phyloP scores from a whole-genome alignment of 2,113 vertebrate genomes.

The Puma concolor region DNA sequence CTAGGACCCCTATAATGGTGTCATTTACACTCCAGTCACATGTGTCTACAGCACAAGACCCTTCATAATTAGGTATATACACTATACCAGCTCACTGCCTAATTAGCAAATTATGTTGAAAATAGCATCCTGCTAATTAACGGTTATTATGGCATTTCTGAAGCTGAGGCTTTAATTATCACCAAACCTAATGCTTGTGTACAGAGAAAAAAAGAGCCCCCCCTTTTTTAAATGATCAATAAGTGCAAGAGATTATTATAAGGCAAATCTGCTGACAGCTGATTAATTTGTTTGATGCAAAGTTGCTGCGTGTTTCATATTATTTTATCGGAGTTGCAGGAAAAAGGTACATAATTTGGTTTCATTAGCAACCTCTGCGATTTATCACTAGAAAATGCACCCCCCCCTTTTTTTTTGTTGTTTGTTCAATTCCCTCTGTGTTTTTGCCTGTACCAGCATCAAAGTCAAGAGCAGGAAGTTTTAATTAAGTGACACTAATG shows the following conservation, averaged over 20 bases:
- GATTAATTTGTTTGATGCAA: slow-evolving; percentile 94
- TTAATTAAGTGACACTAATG: slow-evolving; percentile 98
- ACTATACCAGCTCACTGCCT: slow-evolving; percentile 93
- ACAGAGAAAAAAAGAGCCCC: slow-evolving; percentile 79
- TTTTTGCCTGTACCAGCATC: slow-evolving; percentile 92
- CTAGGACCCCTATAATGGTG: slow-evolving; percentile 90
- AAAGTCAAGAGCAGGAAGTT: slow-evolving; percentile 96
- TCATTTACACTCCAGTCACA: slow-evolving; percentile 96
- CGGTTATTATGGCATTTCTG: slow-evolving; percentile 99
- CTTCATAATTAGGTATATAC: slow-evolving; percentile 96
- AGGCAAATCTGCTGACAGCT: slow-evolving; percentile 89
- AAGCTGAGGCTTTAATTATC: slow-evolving; percentile 99
- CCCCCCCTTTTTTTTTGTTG: slow-evolving; percentile 86
- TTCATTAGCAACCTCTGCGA: slow-evolving; percentile 94
- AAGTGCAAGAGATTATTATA: slow-evolving; percentile 92
- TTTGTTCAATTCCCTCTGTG: slow-evolving; percentile 92
- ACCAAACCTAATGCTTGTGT: slow-evolving; percentile 93
- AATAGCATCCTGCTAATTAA: slow-evolving; percentile 99
- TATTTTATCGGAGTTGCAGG: slow-evolving; percentile 93
- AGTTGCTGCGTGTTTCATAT: slow-evolving; percentile 92
- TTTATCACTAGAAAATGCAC: slow-evolving; percentile 89
- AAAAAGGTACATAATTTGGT: slow-evolving; percentile 93
- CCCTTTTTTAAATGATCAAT: slow-evolving; percentile 90
- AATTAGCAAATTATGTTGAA: slow-evolving; percentile 99
- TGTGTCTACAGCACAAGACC: slow-evolving; percentile 91